Evolutionary conservation across 2,113 vertebrate genomes (phyloP).

Genomic region (Pontoporia blainvillei): DNA sequence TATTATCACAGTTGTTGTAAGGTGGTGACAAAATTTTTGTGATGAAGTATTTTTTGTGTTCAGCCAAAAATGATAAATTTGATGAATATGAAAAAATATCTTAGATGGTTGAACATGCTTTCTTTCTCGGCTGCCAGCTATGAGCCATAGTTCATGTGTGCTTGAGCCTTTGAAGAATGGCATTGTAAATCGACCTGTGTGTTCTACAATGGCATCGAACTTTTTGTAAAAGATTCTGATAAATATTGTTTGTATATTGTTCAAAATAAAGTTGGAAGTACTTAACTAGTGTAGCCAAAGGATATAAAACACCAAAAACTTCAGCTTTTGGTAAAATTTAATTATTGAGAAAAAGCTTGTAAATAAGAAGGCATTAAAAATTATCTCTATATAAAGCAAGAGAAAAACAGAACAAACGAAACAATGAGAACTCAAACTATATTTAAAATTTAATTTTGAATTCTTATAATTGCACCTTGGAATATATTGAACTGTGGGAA

Average conservation of each 20-base stretch:
- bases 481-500: background rate
- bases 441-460: slow-evolving; percentile 40
- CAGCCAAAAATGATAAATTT: background rate
- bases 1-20: background rate
- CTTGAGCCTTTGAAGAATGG: background rate
- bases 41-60: background rate
- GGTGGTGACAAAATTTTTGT: background rate
- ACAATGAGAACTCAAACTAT: background rate
- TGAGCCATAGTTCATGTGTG: background rate
- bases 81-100: background rate
- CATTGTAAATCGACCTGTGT: background rate
- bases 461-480: background rate
- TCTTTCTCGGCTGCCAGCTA: background rate
- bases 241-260: background rate
- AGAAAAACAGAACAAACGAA: background rate
- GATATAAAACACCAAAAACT: background rate
- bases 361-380: background rate
- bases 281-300: background rate
- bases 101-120: background rate
- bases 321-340: slow-evolving; percentile 21
- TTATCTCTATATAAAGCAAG: background rate
- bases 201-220: background rate
- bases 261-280: background rate
- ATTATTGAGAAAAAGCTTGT: background rate
- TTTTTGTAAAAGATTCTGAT: background rate